Evolutionary conservation across 2,888 invertebrate species (phyloP).

Genomic region (Microdon myrmicae): DNA sequence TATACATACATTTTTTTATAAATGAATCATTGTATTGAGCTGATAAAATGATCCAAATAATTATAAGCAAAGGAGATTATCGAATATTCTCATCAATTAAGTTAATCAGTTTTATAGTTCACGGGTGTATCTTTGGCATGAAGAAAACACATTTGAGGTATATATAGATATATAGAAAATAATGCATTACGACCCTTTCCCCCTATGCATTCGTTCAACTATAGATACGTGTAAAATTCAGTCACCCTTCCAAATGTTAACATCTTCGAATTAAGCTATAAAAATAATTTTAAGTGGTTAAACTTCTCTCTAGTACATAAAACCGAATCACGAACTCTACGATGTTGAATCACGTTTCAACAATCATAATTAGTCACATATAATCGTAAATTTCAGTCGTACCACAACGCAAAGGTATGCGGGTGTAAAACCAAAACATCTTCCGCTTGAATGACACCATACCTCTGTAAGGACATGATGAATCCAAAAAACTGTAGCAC

Average conservation of each 20-base stretch:
- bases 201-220: too few species aligned
- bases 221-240: neutral
- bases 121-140: too few species aligned
- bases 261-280: constrained; percentile 1
- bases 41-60: neutral
- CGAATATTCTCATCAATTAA: too few species aligned
- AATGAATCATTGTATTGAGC: too few species aligned
- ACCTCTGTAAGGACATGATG: constrained; percentile 30
- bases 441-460: constrained; percentile 24
- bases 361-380: constrained; percentile 39
- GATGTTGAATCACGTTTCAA: constrained; percentile 19
- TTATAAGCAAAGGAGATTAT: neutral
- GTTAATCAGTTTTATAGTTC: too few species aligned
- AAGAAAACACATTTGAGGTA: too few species aligned
- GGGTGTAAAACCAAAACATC: constrained; percentile 23
- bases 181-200: too few species aligned
- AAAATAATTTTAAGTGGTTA: constrained; percentile 6
- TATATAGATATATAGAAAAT: too few species aligned
- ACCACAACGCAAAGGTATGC: constrained; percentile 21
- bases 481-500: constrained; percentile 26
- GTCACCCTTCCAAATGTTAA: too few species aligned
- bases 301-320: constrained; percentile 4
- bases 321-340: constrained; percentile 22
- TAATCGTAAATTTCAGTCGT: constrained; percentile 37
- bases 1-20: too few species aligned